Conservation (phyloP, 1,140 invertebrate genomes). For the Maconellicoccus hirsutus region DNA sequence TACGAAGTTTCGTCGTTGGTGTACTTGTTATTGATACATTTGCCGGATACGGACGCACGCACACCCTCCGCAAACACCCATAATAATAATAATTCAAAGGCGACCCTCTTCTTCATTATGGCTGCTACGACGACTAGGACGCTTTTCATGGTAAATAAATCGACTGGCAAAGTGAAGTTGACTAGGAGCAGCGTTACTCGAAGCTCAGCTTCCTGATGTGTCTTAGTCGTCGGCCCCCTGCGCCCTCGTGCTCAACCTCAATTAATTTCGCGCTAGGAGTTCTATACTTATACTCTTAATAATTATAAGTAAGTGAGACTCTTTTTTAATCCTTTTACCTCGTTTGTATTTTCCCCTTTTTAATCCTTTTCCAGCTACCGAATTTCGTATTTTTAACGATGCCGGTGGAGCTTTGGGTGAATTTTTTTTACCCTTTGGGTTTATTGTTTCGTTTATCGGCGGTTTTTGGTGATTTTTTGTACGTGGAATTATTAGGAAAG, state of each 20-base stretch:
- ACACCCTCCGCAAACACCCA: conserved; percentile 16
- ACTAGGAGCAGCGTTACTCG: too few species aligned
- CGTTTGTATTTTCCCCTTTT: neutral
- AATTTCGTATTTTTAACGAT: neutral
- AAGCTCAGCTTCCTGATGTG: neutral
- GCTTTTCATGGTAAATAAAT: conserved; percentile 20
- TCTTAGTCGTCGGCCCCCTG: neutral
- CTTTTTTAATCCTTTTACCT: conserved; percentile 15
- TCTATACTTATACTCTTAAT: conserved; percentile 6
- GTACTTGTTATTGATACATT: conserved; percentile 16
- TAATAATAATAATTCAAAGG: conserved; percentile 21
- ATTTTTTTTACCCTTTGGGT: neutral
- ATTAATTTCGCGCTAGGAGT: neutral
- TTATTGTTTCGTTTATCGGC: too few species aligned
- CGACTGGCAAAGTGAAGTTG: conserved; percentile 18
- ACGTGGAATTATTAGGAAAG: too few species aligned
- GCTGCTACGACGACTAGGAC: conserved; percentile 1
- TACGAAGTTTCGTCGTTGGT: neutral
- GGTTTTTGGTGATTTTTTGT: too few species aligned
- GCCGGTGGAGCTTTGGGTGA: neutral
- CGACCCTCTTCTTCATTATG: conserved; percentile 10
- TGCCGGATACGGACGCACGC: conserved; percentile 9
- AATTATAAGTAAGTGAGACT: neutral
- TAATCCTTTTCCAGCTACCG: neutral
- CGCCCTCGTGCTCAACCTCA: neutral